These are phyloP conservation scores for Porites evermanni DNA, from an alignment of 92 coral and sea anemone species.

Conservation along the genomic window DNA sequence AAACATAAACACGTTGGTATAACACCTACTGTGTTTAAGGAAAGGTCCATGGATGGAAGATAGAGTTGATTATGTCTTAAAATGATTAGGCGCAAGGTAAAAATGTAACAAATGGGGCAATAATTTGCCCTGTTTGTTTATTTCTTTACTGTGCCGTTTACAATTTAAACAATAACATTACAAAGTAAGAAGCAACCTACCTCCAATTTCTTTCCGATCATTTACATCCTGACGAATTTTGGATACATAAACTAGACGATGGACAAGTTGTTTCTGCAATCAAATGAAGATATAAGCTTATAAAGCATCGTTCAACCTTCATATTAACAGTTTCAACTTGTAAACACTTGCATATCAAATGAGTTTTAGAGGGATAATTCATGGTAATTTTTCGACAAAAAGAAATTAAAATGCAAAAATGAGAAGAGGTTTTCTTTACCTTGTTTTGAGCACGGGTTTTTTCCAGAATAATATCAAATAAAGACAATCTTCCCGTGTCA, in stretches of 20 bases:
- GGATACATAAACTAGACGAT: slow-evolving; percentile 88
- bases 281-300: background rate
- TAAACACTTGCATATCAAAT: background rate
- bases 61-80: no score
- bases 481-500: slow-evolving; percentile 81
- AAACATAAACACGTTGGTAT: no score
- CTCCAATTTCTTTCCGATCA: slow-evolving; percentile 96
- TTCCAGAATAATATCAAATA: slow-evolving; percentile 91
- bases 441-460: slow-evolving; percentile 94
- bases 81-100: no score
- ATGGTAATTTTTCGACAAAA: background rate
- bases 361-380: background rate
- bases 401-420: background rate
- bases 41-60: no score
- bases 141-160: no score
- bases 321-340: background rate
- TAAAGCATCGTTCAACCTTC: background rate
- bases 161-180: background rate
- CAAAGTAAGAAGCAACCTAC: slow-evolving; percentile 35
- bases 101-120: no score
- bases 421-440: slow-evolving; percentile 49
- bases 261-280: slow-evolving; percentile 95
- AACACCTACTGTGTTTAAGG: no score
- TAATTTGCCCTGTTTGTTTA: no score
- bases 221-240: slow-evolving; percentile 86